Evolutionary conservation across 2,888 invertebrate genomes (phyloP), one percentile per base, ranked within the genome.

Genomic region (Morinoia aosen): DNA sequence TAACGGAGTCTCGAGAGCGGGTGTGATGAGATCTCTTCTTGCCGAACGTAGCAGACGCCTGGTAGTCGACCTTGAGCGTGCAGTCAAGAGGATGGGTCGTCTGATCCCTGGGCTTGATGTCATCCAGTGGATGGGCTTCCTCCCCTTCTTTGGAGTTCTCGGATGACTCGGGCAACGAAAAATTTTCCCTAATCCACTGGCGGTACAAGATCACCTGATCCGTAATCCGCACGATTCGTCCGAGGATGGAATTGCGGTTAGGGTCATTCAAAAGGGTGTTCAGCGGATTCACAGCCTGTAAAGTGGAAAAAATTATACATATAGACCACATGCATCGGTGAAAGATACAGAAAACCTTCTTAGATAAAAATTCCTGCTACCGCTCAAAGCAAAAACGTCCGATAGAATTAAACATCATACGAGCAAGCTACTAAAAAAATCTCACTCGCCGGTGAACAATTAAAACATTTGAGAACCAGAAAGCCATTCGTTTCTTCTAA

Each of bases 151-250:
- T 58, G 0, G 93, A 93, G 57, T 57, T 19, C 7, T 56, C 12
- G 93, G 57, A 39, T 4, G 39, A 39, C 48, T 93, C 93, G 1
- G 93, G 93, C 58, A 57, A 57, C 16, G 56, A 93, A 97, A 98
- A 98, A 91, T 97, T 98, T 96, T 98, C 98, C 97, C 98, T 98
- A 96, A 98, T 98, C 98, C 98, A 98, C 96, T 97, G 97, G 95
- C 98, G 97, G 97, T 98, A 98, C 61, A 98, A 98, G 96, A 98
- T 98, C 94, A 99, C 99, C 97, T 99, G 99, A 97, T 99, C 99
- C 93, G 99, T 99, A 96, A 99, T 98, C 97, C 99, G 98, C 97
- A 99, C 98, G 97, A 99, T 98, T 97, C 99, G 98, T 88, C 99
- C 99, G 97, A 99, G 98, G 97, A 99, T 98, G 97, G 98, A 98